These are phyloP conservation scores for Wiebesia pumilae DNA, from an alignment of 1,140 invertebrate species.

Conservation along the genomic window DNA sequence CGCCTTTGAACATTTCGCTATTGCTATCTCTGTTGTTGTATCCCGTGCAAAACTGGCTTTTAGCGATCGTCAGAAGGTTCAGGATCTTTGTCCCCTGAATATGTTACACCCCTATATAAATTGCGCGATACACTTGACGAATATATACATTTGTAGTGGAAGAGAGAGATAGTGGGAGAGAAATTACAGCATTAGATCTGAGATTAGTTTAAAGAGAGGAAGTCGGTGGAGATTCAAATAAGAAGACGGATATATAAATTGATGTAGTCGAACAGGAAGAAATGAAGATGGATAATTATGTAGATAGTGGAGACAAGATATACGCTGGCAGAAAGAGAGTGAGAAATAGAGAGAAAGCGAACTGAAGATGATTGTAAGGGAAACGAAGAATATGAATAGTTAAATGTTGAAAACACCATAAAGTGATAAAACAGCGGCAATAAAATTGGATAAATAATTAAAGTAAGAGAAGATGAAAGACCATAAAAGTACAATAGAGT, in stretches of 20 bases:
- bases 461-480: neutral
- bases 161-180: neutral
- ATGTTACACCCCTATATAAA: neutral
- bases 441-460: neutral
- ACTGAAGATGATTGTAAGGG: no score
- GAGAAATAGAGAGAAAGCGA: neutral
- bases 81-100: neutral
- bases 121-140: neutral
- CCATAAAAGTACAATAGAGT: neutral
- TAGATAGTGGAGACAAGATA: neutral
- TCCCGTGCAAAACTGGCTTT: neutral
- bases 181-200: neutral
- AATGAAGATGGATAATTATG: neutral
- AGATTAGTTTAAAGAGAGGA: neutral
- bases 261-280: neutral
- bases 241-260: neutral
- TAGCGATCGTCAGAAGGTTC: neutral
- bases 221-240: neutral
- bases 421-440: neutral
- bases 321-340: neutral
- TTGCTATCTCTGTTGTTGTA: neutral
- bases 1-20: constrained; percentile 22
- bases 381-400: neutral
- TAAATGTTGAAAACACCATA: neutral
- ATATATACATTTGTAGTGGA: neutral